phyloP scores from a whole-genome alignment of 2,113 vertebrate genomes.

The Leucosticte australis region DNA sequence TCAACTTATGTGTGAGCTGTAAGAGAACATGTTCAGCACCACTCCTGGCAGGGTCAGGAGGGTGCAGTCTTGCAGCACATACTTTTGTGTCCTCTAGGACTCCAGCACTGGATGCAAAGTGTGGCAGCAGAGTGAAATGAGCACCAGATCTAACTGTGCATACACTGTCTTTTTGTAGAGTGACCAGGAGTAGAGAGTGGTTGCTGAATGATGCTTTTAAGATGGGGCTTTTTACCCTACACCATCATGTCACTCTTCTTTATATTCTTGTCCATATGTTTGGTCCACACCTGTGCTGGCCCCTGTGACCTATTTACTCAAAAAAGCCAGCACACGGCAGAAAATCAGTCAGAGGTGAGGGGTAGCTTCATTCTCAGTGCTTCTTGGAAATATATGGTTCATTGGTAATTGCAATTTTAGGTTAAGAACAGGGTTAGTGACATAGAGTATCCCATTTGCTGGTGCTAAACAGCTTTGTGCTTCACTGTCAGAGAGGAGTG shows the following conservation, averaged over 20 bases:
- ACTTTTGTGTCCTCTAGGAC: background rate
- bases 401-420: background rate
- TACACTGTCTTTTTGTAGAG: background rate
- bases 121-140: background rate
- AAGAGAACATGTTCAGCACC: background rate
- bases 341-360: background rate
- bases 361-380: background rate
- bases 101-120: background rate
- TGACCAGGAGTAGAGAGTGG: background rate
- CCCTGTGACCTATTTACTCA: background rate
- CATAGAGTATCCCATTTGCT: background rate
- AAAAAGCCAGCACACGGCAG: background rate
- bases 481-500: background rate
- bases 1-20: accelerated
- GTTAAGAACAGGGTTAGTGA: background rate
- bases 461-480: background rate
- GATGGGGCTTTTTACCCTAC: background rate
- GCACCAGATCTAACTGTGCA: background rate
- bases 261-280: background rate
- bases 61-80: background rate
- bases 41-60: background rate
- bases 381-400: background rate
- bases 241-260: background rate
- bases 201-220: background rate
- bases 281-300: background rate